Evolutionary conservation across 2,113 vertebrate genomes (phyloP).

Genomic region (Ophthalmolycus amberensis): DNA sequence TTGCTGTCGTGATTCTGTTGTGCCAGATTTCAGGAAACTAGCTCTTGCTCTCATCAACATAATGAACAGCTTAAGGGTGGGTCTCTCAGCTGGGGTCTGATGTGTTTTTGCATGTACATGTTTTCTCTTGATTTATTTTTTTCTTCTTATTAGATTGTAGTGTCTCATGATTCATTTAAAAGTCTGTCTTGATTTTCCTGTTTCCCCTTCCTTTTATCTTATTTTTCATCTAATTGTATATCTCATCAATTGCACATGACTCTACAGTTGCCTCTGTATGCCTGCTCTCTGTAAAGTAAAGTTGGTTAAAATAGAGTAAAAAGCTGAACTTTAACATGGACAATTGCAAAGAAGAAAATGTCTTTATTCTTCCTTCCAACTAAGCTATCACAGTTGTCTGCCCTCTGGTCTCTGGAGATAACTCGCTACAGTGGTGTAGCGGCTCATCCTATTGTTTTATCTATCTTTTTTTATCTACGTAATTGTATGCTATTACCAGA

Average conservation of each 20-base stretch:
- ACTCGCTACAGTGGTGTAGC: not conserved
- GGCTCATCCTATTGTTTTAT: slow-evolving; percentile 24
- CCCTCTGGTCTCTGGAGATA: slow-evolving; percentile 36
- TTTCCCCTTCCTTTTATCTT: not conserved
- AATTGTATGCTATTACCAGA: slow-evolving; percentile 61
- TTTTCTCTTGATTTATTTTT: not conserved
- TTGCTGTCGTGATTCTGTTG: too few relatives aligned
- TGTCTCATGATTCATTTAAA: not conserved
- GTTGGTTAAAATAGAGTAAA: not conserved
- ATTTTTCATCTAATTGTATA: not conserved
- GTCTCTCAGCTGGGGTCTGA: not conserved
- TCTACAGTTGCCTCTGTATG: not conserved
- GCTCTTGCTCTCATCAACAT: not conserved
- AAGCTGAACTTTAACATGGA: not conserved
- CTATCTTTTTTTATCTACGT: slow-evolving; percentile 35
- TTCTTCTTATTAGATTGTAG: not conserved
- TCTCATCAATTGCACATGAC: not conserved
- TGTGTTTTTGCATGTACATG: not conserved
- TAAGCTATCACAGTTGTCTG: not conserved
- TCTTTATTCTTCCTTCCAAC: not conserved
- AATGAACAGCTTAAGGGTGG: not conserved
- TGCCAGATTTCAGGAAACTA: not conserved
- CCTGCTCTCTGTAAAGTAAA: not conserved
- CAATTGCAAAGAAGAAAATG: not conserved
- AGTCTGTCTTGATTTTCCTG: too few relatives aligned